Evolutionary conservation across 2,113 vertebrate species (phyloP), one percentile per base, ranked within the genome.

Genomic region (Daubentonia madagascariensis): DNA sequence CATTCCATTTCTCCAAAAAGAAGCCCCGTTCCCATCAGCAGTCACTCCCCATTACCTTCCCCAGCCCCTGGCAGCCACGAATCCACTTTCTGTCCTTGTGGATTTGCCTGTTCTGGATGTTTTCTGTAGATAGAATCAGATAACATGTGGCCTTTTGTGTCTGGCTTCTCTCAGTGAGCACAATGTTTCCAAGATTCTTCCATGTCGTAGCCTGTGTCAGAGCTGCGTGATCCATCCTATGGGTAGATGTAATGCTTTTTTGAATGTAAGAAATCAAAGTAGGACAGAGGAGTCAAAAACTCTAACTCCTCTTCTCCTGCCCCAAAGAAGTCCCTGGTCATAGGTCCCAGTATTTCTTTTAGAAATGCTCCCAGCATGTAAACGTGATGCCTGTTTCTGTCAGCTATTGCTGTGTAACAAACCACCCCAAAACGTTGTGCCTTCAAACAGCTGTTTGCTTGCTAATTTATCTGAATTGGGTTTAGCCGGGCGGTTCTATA

Each of bases 291-390:
- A 13, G 3, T 3, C n/a, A 8, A 43, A 30, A 45, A 50, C 6
- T 20, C n/a, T 57, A 13, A 11, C 37, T 37, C 48, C 43, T 23
- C 35, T 23, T 22, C 17, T 40, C 11, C 5, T 5, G 30, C 32
- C 37, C 16, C 48, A 7, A 11, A 70, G 78, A 25, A 23, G 12
- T 54, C 30, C 50, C 32, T n/a, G 78, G 40, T 5, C n/a, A 6
- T 22, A 3, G 45, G 2, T 10, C 43, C 12, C 16, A 2, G 3
- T 6, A 1, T 45, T 67, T 32, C 72, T 85, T 40, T n/a, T 4
- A 40, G 45, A 65, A 52, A 4, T 8, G 13, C 59, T 43, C 57
- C 35, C 1, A 0, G 1, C n/a, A 1, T 3, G 18, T 10, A 1
- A 1, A 2, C 1, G 8, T 8, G 35, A 4, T 6, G 3, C 22